A percentile compares a stretch with the other conserved stretches of the same genome.
Conservation (phyloP, 1,140 invertebrate genomes). For the Apis laboriosa region DNA sequence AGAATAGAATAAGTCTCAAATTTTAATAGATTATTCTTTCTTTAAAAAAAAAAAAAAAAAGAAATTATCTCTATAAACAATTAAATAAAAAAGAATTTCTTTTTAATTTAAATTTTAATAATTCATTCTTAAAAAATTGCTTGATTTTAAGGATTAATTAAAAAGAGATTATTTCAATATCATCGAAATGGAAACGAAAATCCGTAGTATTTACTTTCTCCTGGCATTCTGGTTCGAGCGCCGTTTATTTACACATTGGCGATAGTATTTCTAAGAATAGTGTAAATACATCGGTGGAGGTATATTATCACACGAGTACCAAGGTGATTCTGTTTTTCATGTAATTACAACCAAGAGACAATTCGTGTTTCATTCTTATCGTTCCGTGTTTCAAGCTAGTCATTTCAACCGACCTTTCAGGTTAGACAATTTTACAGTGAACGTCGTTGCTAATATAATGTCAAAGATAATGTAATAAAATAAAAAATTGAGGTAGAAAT, state of each 20-base stretch:
- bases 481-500: no score
- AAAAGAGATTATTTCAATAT: not conserved
- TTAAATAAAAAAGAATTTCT: no score
- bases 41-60: no score
- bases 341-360: constrained; percentile 59
- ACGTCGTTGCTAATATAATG: not conserved
- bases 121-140: not conserved
- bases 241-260: constrained; percentile 44
- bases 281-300: constrained; percentile 34
- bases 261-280: constrained; percentile 65
- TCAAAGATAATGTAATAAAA: no score
- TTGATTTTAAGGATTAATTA: not conserved
- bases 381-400: not conserved
- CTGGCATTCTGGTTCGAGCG: constrained; percentile 13
- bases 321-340: constrained; percentile 68
- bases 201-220: constrained; percentile 14
- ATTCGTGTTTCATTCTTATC: constrained; percentile 5
- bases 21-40: no score
- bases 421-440: not conserved
- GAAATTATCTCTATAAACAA: no score
- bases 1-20: no score
- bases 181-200: constrained; percentile 7
- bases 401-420: not conserved
- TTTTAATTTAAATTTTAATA: no score
- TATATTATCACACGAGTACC: constrained; percentile 62